Evolutionary conservation across 2,888 invertebrate genomes (phyloP), one percentile per base, ranked within the genome.

Genomic region (Heliconius aoede): DNA sequence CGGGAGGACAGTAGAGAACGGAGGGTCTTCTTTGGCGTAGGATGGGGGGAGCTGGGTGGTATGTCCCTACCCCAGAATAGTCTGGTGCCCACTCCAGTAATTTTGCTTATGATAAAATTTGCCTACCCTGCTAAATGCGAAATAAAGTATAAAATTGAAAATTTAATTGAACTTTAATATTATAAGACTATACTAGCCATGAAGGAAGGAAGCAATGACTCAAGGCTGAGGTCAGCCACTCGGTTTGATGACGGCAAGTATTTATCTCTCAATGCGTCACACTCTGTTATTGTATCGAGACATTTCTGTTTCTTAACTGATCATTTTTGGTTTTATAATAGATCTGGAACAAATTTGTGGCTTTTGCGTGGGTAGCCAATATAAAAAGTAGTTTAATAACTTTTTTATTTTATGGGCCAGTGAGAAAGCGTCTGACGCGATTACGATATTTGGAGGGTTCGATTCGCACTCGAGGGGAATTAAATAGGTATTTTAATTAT

Each of bases 191-290:
- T n/a, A 58, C 15, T 7, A 26, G 8, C 60, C 24, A 4, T 40
- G 32, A 36, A 72, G 60, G 68, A 36, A 72, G 60, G 68, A 61
- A 69, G 62, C 30, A n/a, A 36, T 26, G 75, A 68, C 68, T 80
- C 80, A 81, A 81, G 83, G 80, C 77, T 82, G 81, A 82, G 83
- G 81, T 82, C 81, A 81, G 74, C 76, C 72, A 76, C 78, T 77
- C 73, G 26, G 60, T n/a, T 26, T 46, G 62, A 46, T 61, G 72
- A 62, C 18, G 40, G 62, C 40, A 24, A 36, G 15, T 30, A 64
- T 30, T 26, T 72, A 71, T 51, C 15, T 32, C 30, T n/a, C 30
- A 60, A 62, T 61, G 74, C 74, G 74, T 74, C 74, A 73, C 26
- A 28, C 7, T 62, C 30, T n/a, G n/a, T 60, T 51, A 24, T 46